Evolutionary conservation across 2,113 vertebrate species (phyloP).

Genomic region (Nesogale talazaci): DNA sequence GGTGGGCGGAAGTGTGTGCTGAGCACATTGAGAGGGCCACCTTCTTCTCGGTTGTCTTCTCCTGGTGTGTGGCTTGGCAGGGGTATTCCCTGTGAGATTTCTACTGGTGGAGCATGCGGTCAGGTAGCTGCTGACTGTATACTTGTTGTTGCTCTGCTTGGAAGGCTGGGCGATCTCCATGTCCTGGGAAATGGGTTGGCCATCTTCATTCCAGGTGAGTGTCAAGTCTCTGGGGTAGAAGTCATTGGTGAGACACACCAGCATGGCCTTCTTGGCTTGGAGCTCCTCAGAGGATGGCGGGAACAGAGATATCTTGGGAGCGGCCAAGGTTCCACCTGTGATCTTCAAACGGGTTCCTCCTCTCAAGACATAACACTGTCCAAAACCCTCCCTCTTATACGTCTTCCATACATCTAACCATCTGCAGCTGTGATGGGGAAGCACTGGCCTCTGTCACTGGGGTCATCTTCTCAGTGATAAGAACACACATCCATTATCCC

Average conservation of each 20-base stretch:
- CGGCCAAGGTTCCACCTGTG: not conserved
- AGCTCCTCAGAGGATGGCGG: not conserved
- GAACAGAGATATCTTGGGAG: not conserved
- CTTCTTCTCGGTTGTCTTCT: constrained; percentile 4
- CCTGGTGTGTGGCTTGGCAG: constrained; percentile 75
- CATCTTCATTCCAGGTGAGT: constrained; percentile 74
- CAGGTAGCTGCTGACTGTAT: constrained; percentile 65
- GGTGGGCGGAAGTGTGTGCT: not conserved
- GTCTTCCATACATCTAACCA: no score
- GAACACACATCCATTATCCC: no score
- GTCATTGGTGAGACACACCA: constrained; percentile 71
- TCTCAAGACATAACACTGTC: no score
- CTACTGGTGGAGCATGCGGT: not conserved
- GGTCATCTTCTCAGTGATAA: no score
- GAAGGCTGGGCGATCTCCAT: constrained; percentile 52
- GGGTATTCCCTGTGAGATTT: not conserved
- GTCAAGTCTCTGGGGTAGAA: constrained; percentile 50
- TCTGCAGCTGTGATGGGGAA: no score
- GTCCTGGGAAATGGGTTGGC: not conserved
- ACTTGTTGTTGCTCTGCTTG: constrained; percentile 53
- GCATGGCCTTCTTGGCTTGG: constrained; percentile 32
- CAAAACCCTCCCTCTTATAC: no score
- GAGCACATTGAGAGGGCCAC: not conserved
- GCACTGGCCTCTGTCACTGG: no score
- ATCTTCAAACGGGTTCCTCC: no score